Base-by-base conservation (phyloP, 2,888 invertebrate genomes). In the Lampropteryx suffumata region DNA sequence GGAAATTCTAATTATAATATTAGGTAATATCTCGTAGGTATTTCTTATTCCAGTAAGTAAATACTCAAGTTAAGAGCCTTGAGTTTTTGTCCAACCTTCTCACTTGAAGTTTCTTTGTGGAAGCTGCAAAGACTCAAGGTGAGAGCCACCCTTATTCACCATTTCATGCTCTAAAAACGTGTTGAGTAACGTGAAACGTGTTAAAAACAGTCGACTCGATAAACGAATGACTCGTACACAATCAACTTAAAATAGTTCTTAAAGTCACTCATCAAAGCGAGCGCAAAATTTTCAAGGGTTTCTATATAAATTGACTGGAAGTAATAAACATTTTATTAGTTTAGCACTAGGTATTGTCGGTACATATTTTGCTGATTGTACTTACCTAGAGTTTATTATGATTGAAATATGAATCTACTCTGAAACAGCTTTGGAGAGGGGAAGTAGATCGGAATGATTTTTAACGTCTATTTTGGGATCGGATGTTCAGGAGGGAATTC, bases 381-480 rank as follows among this genome's bases (percentile, higher is more conserved):
- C 28, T 39, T n/a, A 12, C 37, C 27, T 10, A 30, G 12, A 24
- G 26, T 48, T 52, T 40, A 40, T 35, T 39, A 48, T 48, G 39
- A 48, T 35, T 48, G 42, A 40, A 48, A 48, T 52, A 44, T 50
- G 50, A 44, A 43, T 48, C 43, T 36, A 37, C 51, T 39, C 47
- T 11, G 33, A 34, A 35, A 34, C 36, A 21, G 17, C 42, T 37
- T 11, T 21, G 9, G 14, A 45, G 46, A 59, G 57, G 59, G 64
- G 59, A 64, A 64, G 64, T 61, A 57, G 50, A 59, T 53, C 54
- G 53, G 55, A 45, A 61, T 61, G 55, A 57, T 59, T 64, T 61
- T 58, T 57, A 54, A 54, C 52, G 30, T 59, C 55, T 64, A 64
- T 64, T 64, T 64, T 54, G 41, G 57, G 56, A 61, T 64, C 62